These are phyloP conservation scores for Chaenocephalus aceratus DNA, from an alignment of 2,113 vertebrate genomes.

Conservation along the genomic window DNA sequence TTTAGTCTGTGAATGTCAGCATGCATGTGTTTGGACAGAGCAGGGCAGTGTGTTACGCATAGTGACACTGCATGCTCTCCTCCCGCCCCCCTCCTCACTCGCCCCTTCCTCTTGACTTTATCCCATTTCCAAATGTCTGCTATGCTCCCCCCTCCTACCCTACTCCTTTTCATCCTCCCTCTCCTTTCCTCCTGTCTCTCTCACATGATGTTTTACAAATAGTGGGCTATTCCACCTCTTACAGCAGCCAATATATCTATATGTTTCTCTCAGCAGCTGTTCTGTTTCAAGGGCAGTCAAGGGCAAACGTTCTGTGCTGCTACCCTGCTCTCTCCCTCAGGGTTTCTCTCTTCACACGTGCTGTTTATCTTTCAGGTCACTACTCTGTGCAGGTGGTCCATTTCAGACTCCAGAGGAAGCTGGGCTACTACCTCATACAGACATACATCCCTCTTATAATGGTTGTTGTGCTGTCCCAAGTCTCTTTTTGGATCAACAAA, in stretches of 20 bases:
- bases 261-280: conserved; percentile 39
- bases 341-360: conserved; percentile 59
- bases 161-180: conserved; percentile 11
- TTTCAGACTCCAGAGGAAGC: conserved; percentile 94
- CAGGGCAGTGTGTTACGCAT: conserved; percentile 51
- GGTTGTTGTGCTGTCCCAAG: conserved; percentile 89
- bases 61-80: conserved; percentile 61
- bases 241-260: conserved; percentile 23
- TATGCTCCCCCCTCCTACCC: conserved; percentile 26
- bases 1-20: conserved; percentile 40
- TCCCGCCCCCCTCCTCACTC: conserved; percentile 38
- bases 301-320: conserved; percentile 42
- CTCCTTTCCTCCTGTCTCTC: conserved; percentile 18
- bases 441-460: conserved; percentile 88
- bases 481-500: conserved; percentile 90
- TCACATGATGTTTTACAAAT: conserved; percentile 25
- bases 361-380: conserved; percentile 90
- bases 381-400: conserved; percentile 95
- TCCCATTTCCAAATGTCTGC: conserved; percentile 48
- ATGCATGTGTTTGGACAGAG: conserved; percentile 58
- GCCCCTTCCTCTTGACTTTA: conserved; percentile 40
- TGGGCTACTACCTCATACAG: conserved; percentile 89
- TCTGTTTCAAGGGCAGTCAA: conserved; percentile 74
- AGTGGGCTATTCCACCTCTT: conserved; percentile 11
- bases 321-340: conserved; percentile 25